Base-by-base conservation (phyloP, 2,113 vertebrate genomes). In the Regulus satrapa region DNA sequence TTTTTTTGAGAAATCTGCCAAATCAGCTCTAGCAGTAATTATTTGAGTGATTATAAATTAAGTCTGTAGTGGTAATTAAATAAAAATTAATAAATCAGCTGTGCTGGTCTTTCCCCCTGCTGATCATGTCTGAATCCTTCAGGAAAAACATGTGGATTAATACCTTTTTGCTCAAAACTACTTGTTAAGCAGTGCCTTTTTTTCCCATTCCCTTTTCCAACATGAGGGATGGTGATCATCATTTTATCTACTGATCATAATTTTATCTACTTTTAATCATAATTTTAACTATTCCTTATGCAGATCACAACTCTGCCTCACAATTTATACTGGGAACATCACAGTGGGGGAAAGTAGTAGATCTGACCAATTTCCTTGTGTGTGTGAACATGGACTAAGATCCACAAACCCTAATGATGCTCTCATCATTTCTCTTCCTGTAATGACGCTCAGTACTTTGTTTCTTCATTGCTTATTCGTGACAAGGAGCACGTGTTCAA, bases 191-290 rank as follows among this genome's bases (percentile, higher is more conserved):
- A 51, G 6, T 28, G 9, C 2, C 7, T 76, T 51, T 83, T 72
- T 1, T 48, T 68, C n/a, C n/a, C 48, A 46, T 43, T 52, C 8
- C 3, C 10, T 45, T 76, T 76, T 46, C 18, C 28, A 45, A 14
- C 26, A 24, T 76, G 79, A 34, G 18, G 26, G 26, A 18, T 36
- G 7, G 1, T 1, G 3, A 6, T 3, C 4, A 6, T 3, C 40
- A 29, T 58, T 90, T 82, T 62, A 54, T 20, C 31, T 81, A 2
- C 8, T 2, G 2, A 6, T 6, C 5, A 9, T 8, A 48, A 25
- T 36, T 90, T 58, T 40, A 71, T 14, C 25, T 71, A 0, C 12
- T 63, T 73, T 63, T 1, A 7, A 5, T 9, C 8, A 12, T 7
- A 41, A 17, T 75, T 91, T 71, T 54, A 63, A 17, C 18, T 54